Evolutionary conservation across 2,113 vertebrate species (phyloP), one percentile per base, ranked within the genome.

Genomic region (Nycticryphes semicollaris): DNA sequence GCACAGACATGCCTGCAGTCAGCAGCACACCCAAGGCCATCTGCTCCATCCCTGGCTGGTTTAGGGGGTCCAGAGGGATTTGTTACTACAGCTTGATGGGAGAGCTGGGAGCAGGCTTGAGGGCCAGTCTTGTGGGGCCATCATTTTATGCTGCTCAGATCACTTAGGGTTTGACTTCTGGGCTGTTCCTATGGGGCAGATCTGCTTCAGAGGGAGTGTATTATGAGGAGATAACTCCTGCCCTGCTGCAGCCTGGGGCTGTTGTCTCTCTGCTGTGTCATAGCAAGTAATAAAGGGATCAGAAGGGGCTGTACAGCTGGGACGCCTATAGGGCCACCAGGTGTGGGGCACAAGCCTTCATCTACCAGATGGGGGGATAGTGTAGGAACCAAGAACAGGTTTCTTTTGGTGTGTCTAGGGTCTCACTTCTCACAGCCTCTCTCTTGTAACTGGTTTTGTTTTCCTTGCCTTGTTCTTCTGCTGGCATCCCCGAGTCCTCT

Each of bases 1-100:
- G 27, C 77, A 86, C 54, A 60, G 91, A 64, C 84, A 31, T 62
- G 84, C 20, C 76, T 77, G 72, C 51, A 9, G 27, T 48, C 87
- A 90, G 75, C 75, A 94, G 80, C 82, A 88, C 67, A 28, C 90
- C 87, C 87, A 45, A 72, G 57, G 64, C 89, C 73, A 54, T 91
- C 84, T 96, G 93, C 79, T 95, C 33, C 57, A 14, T 66, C 67
- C 28, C 45, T 35, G 41, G 28, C 39, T 56, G 50, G 2, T 64
- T 47, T 75, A 48, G 75, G 80, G 37, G 48, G 10, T 25, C 48
- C 28, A 35, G 54, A 30, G 39, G 53, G n/a, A 63, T 51, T 81
- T 50, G 30, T 60, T 95, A 53, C 48, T 67, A 11, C 14, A 25
- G 25, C 12, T 80, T 64, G 56, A 19, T 50, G 63, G 59, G 53